Evolutionary conservation across 2,888 invertebrate species (phyloP).

Genomic region (Tupiocoris notatus): DNA sequence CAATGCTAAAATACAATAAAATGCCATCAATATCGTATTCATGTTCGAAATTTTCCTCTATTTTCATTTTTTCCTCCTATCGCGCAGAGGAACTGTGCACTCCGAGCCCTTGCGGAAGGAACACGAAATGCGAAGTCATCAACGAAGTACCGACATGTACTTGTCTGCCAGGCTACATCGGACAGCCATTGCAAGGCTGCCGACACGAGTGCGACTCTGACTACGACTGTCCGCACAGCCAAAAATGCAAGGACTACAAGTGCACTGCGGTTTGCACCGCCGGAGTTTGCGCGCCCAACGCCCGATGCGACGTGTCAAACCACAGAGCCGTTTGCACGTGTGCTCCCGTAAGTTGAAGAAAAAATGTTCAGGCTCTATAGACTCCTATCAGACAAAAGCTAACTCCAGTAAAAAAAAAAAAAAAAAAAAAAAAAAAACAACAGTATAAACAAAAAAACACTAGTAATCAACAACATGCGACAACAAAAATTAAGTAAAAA

Average conservation of each 20-base stretch:
- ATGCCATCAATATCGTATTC: too few relatives aligned
- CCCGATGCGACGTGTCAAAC: constrained; percentile 73
- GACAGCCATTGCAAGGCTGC: constrained; percentile 74
- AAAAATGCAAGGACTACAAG: constrained; percentile 70
- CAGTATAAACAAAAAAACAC: too few relatives aligned
- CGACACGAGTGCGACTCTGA: constrained; percentile 80
- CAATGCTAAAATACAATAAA: too few relatives aligned
- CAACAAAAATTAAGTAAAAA: too few relatives aligned
- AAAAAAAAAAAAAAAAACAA: too few relatives aligned
- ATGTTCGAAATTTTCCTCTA: not conserved
- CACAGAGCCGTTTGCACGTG: constrained; percentile 78
- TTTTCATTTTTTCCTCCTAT: constrained; percentile 44
- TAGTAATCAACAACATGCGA: too few relatives aligned
- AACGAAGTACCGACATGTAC: constrained; percentile 76
- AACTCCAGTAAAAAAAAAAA: too few relatives aligned
- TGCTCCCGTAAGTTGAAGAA: constrained; percentile 68
- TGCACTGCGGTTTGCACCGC: constrained; percentile 69
- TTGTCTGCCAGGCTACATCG: constrained; percentile 71
- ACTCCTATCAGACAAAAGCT: too few relatives aligned
- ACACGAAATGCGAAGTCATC: constrained; percentile 77
- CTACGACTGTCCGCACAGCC: constrained; percentile 67
- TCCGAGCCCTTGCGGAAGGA: constrained; percentile 76
- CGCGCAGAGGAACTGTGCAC: constrained; percentile 80
- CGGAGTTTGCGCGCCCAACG: constrained; percentile 72
- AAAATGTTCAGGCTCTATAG: too few relatives aligned